Evolutionary conservation across 1,140 invertebrate genomes (phyloP), one percentile per base, ranked within the genome.

Genomic region (Pseudomyrmex dendroicus): DNA sequence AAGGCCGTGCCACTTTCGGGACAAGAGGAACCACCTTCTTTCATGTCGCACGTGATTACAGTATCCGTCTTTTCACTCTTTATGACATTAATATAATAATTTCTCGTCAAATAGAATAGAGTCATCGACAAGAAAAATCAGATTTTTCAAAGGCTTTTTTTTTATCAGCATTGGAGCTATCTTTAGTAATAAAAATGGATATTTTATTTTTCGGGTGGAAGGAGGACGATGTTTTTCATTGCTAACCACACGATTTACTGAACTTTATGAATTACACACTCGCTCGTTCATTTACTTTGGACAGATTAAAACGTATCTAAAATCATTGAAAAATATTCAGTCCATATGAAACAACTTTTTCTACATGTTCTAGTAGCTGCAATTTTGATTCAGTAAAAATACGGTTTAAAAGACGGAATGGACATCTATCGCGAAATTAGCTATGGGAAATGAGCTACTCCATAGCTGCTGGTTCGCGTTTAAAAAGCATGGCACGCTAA

Each of bases 401-500:
- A 44, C 22, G 22, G 5, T 52, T 4, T 64, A 63, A 52, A 70
- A 77, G 13, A 56, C 48, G 54, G 20, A 35, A 50, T 3, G 20
- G 12, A 72, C 15, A 15, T 59, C 44, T 35, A 35, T 59, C 54
- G 44, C 44, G 64, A 2, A 48, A 59, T 35, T 48, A 44, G 10
- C 44, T 35, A 72, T 44, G 56, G 62, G 13, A n/a, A n/a, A n/a
- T n/a, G n/a, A n/a, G n/a, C n/a, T 12, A 56, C 25, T 17, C 10
- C 35, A 44, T 25, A 20, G 10, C 56, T 68, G 66, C 44, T 20
- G 2, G n/a, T 76, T 64, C 17, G 54, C 67, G 54, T 72, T 80
- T 48, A n/a, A 73, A 82, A 72, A 82, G 84, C 84, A 84, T 88
- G 80, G 74, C 80, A 88, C 80, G 57, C 50, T 46, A 64, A 82